A percentile compares a stretch with the other conserved stretches of the same genome.
Conservation (phyloP, 2,113 vertebrate genomes). For the Alligator mississippiensis region DNA sequence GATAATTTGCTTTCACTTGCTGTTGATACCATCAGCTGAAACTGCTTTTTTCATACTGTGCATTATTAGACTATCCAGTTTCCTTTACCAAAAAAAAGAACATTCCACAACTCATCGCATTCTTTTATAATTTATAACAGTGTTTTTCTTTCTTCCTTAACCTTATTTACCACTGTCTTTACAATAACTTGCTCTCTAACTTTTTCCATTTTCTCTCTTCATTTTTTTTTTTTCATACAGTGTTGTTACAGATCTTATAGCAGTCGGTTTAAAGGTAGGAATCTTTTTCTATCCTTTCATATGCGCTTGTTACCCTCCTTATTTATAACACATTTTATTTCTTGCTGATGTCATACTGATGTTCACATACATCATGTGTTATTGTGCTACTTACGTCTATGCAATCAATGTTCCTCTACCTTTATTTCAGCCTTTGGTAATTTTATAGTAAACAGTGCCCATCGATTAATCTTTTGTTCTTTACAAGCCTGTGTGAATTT, state of each 20-base stretch:
- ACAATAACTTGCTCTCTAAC: constrained; percentile 71
- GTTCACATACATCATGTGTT: constrained; percentile 7
- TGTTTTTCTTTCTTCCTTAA: constrained; percentile 63
- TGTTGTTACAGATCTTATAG: constrained; percentile 76
- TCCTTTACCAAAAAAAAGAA: constrained; percentile 39
- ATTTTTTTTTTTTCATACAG: constrained; percentile 73
- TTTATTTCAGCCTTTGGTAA: constrained; percentile 20
- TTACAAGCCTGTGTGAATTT: not conserved
- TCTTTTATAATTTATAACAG: constrained; percentile 52
- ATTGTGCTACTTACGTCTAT: constrained; percentile 8
- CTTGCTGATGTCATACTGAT: constrained; percentile 8
- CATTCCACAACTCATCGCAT: constrained; percentile 44
- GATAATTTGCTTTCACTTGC: not conserved
- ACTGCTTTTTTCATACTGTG: constrained; percentile 37
- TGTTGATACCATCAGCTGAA: not conserved
- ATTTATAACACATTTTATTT: not conserved
- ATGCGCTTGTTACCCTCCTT: constrained; percentile 49
- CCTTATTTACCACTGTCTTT: constrained; percentile 65
- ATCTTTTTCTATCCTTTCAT: constrained; percentile 69
- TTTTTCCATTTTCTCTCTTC: constrained; percentile 73
- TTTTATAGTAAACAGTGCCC: not conserved
- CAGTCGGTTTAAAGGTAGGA: constrained; percentile 76
- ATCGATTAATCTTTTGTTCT: not conserved
- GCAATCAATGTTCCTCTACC: not conserved
- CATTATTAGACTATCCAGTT: constrained; percentile 52